Evolutionary conservation across 2,888 invertebrate species (phyloP).

Genomic region (Ophioninae sp.): DNA sequence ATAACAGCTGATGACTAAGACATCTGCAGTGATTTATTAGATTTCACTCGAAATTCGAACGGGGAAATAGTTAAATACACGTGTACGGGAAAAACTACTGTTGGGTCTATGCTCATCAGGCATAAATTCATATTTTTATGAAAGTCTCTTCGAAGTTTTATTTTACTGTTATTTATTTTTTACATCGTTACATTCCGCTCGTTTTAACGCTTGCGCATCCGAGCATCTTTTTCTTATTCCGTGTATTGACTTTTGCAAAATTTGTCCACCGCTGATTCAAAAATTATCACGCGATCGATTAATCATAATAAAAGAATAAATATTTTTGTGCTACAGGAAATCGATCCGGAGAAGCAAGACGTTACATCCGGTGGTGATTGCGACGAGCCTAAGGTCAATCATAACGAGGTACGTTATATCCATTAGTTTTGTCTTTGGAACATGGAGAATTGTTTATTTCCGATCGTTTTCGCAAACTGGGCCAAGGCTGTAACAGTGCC

Average conservation of each 20-base stretch:
- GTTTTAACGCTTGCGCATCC: background rate
- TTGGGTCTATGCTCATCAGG: background rate
- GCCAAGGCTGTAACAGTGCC: conserved; percentile 50
- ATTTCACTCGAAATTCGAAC: background rate
- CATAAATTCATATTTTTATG: background rate
- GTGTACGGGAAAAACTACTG: background rate
- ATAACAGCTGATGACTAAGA: background rate
- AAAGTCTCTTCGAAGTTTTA: background rate
- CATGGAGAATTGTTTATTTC: conserved; percentile 46
- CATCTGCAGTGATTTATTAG: background rate
- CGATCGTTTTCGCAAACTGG: conserved; percentile 46
- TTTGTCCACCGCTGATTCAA: background rate
- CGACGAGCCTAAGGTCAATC: conserved; percentile 78
- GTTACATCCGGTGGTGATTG: conserved; percentile 77
- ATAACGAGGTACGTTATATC: conserved; percentile 76
- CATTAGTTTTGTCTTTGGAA: conserved; percentile 29
- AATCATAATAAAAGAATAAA: conserved; percentile 30
- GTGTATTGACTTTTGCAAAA: background rate
- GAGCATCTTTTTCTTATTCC: background rate
- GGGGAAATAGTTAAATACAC: background rate
- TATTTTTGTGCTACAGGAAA: conserved; percentile 83
- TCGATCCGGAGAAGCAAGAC: conserved; percentile 87
- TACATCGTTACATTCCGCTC: no score
- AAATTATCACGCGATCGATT: background rate
- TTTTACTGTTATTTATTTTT: no score